Evolutionary conservation across 2,797 vertebrate genomes (phyloP), one percentile per base, ranked within the genome.

Genomic region (Schizopygopsis pylzovi): DNA sequence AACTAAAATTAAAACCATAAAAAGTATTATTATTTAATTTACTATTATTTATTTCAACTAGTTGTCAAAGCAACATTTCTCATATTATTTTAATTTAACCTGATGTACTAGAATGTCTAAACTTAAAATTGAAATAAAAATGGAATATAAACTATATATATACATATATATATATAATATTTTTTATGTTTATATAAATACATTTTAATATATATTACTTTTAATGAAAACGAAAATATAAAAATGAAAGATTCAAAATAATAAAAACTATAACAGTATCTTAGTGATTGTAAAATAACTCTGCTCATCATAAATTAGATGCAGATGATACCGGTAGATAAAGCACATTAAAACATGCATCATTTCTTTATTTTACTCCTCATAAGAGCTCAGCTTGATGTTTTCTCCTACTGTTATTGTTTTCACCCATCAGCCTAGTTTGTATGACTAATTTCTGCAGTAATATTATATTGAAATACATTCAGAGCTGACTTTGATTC

Each of bases 391-490:
- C 20, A 25, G 7, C 37, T n/a, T 77, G 11, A 56, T 41, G 12
- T 79, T 25, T 28, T 61, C 18, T 28, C 7, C 10, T 37, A 13
- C 10, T 76, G 28, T 39, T 76, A 10, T 56, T 77, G 33, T 56
- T 77, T 39, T 56, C 52, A 77, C 22, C 1, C n/a, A 22, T 59
- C 25, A 67, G 5, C 56, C 28, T 25, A 47, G 11, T 39, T 47
- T 76, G 41, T 56, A 25, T 59, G 37, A 59, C 47, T 56, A 15
- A 25, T 70, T 81, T 16, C 4, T 78, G 22, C 47, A 41, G 61
- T 78, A 68, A 78, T 33, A 63, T 20, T 22, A n/a, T 28, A 78
- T 22, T 67, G 52, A 82, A 68, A 84, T 41, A n/a, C 61, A 41
- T 67, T 68, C 6, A 78, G 22, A 1, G 20, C 61, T 78, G 37